Base-by-base conservation (phyloP, 2,888 invertebrate genomes). In the Acronicta aceris region DNA sequence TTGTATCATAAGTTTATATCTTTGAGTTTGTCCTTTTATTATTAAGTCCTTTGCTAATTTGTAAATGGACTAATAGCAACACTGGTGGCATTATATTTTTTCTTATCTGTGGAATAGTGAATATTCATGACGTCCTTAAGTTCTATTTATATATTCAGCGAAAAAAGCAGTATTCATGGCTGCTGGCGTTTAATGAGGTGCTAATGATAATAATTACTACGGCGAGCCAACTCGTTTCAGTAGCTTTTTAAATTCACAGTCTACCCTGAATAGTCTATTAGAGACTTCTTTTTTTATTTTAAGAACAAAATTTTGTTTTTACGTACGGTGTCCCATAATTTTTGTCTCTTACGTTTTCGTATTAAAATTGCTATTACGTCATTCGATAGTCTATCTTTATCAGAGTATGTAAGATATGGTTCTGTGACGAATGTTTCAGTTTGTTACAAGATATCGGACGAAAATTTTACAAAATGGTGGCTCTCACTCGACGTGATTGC, bases 121-220 rank as follows among this genome's bases (percentile, higher is more conserved):
- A 67, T 69, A 69, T 69, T 69, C 73, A 73, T 68, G 62, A 68
- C 9, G 42, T 42, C 54, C 59, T 67, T 59, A n/a, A n/a, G n/a
- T 38, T 38, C 38, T 38, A n/a, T 5, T 38, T 38, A 67, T 42
- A 54, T 21, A 67, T 68, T 68, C 68, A 52, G 42, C 50, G 36
- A 55, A 67, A 68, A 60, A 69, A 68, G 27, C 68, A 67, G 60
- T 53, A 59, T 67, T 67, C 60, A 72, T 46, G 47, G 51, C 54
- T 16, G 33, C 55, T 73, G 55, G 48, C 33, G 49, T 67, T 68
- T 68, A 73, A 69, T 73, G 62, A 61, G 56, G 63, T 56, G 69
- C 55, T 69, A 55, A 73, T 67, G 59, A 72, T 73, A 48, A 68
- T 68, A 66, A 72, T 71, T 57, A 67, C 49, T 58, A n/a, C 27